These are phyloP conservation scores for Sitta carolinensis DNA, from an alignment of 2,797 vertebrate species.

Conservation along the genomic window DNA sequence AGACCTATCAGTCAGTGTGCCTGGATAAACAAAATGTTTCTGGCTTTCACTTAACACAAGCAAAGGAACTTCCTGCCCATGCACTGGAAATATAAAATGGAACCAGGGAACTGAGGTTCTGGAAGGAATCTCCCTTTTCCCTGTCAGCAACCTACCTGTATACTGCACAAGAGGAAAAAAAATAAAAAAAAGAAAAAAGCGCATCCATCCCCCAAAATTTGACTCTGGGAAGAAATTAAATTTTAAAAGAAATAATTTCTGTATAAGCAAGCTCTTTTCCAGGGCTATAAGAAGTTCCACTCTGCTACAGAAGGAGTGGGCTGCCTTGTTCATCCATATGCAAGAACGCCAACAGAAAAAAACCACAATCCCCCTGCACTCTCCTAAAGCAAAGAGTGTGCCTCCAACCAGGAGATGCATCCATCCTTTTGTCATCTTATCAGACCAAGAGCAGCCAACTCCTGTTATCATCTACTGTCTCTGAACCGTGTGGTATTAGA, in stretches of 20 bases:
- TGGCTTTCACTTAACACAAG: constrained; percentile 57
- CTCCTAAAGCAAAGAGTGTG: not conserved
- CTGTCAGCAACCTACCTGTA: constrained; percentile 76
- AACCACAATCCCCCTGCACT: not conserved
- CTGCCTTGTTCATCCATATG: constrained; percentile 45
- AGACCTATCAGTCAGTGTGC: constrained; percentile 28
- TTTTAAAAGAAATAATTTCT: not conserved
- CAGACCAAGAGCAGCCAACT: constrained; percentile 44
- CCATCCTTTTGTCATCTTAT: constrained; percentile 2
- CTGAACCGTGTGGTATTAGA: constrained; percentile 48
- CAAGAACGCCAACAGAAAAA: constrained; percentile 7
- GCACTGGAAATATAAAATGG: not conserved
- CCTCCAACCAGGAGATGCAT: not conserved
- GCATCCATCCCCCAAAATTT: constrained; percentile 18
- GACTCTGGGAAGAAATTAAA: constrained; percentile 37
- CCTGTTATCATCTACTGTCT: constrained; percentile 34
- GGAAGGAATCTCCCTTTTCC: constrained; percentile 30
- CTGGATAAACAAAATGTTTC: constrained; percentile 13
- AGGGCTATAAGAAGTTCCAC: constrained; percentile 35
- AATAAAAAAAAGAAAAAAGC: not conserved
- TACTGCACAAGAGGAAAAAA: not conserved
- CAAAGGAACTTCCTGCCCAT: constrained; percentile 47
- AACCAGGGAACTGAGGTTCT: not conserved
- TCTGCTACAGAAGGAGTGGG: constrained; percentile 4
- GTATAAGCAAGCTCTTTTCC: constrained; percentile 36